phyloP scores from a whole-genome alignment of 2,888 invertebrate species.

The Pterostichus niger region DNA sequence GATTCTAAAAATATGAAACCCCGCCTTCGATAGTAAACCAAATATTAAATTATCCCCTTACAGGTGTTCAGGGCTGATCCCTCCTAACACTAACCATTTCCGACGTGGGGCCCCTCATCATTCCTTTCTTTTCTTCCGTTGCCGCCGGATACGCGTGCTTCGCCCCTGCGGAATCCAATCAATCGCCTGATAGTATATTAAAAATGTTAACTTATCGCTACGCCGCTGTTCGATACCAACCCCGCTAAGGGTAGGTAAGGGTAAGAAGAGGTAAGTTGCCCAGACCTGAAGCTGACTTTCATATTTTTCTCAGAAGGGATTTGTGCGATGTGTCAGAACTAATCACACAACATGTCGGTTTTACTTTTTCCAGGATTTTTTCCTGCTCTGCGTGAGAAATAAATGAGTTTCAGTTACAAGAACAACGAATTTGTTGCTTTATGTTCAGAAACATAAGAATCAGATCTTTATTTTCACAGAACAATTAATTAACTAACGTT shows the following conservation, averaged over 20 bases:
- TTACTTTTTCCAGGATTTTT: conserved; percentile 27
- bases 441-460: no score
- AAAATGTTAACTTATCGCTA: conserved; percentile 59
- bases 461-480: no score
- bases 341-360: conserved; percentile 55
- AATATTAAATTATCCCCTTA: conserved; percentile 49
- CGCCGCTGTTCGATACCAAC: neutral
- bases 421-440: no score
- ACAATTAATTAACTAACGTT: no score
- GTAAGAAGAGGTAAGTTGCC: conserved; percentile 9
- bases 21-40: conserved; percentile 25
- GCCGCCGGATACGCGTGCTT: conserved; percentile 4
- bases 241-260: neutral
- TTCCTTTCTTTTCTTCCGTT: conserved; percentile 36
- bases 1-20: conserved; percentile 22
- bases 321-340: conserved; percentile 53
- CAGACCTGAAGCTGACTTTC: conserved; percentile 42
- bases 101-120: conserved; percentile 45
- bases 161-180: conserved; percentile 44
- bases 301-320: conserved; percentile 52
- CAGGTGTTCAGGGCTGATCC: conserved; percentile 32
- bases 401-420: conserved; percentile 5
- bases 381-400: conserved; percentile 8
- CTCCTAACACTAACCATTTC: conserved; percentile 40
- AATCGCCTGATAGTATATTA: conserved; percentile 55